Evolutionary conservation across 2,888 invertebrate genomes (phyloP).

Genomic region (Dasysyrphus tricinctus): DNA sequence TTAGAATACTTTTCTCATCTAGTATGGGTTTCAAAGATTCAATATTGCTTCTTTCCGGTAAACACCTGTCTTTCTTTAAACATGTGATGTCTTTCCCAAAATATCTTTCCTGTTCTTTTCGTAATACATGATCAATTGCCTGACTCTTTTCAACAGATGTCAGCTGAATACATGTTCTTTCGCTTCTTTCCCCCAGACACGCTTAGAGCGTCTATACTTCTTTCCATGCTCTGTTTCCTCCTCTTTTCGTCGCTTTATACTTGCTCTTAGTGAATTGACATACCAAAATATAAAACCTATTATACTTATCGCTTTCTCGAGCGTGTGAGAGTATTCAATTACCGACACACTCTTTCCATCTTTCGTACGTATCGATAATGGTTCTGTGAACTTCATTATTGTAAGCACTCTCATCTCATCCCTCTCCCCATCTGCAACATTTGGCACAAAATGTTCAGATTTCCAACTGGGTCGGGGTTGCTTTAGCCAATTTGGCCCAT

Average conservation of each 20-base stretch:
- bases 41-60: slow-evolving; percentile 6
- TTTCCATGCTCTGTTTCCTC: no score
- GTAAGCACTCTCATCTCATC: slow-evolving; percentile 1
- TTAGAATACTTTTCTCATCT: background rate
- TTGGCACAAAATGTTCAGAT: slow-evolving; percentile 19
- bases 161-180: no score
- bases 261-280: no score
- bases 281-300: no score
- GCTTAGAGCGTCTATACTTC: no score
- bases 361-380: slow-evolving; percentile 4
- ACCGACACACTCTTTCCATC: slow-evolving; percentile 2
- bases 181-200: background rate
- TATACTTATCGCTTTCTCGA: background rate
- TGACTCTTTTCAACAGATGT: no score
- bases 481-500: background rate
- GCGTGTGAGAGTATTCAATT: background rate
- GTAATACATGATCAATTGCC: no score
- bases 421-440: no score
- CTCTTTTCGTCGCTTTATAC: no score
- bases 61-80: background rate
- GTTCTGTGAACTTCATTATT: background rate
- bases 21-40: slow-evolving; percentile 1
- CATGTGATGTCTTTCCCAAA: background rate
- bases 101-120: slow-evolving; percentile 9
- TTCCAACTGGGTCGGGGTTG: background rate